Evolutionary conservation across 92 coral and sea anemone species (phyloP).

Genomic region (Heliopora coerulea): DNA sequence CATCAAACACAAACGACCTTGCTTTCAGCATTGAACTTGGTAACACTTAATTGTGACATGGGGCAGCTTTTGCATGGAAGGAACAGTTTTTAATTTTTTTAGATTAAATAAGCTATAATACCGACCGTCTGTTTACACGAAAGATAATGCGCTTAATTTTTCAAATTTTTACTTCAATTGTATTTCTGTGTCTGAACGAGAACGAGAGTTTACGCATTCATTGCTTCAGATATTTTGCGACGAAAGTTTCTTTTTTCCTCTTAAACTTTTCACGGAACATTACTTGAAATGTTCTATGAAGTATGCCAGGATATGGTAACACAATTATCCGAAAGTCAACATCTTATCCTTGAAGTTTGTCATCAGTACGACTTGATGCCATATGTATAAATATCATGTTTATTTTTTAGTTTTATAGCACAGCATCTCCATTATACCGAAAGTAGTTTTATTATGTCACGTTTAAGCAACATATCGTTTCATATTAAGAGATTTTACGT

Average conservation of each 20-base stretch:
- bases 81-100: neutral
- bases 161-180: no score
- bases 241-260: no score
- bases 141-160: neutral
- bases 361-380: constrained; percentile 7
- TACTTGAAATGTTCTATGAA: neutral
- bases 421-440: neutral
- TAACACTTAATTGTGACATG: neutral
- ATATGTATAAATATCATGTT: constrained; percentile 12
- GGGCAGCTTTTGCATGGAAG: neutral
- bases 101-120: neutral
- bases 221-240: no score
- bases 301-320: constrained; percentile 3
- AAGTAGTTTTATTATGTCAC: neutral
- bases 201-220: no score
- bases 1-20: constrained; percentile 1
- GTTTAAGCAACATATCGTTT: no score
- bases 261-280: no score
- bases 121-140: no score
- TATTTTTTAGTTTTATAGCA: constrained; percentile 10
- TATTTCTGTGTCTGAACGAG: no score
- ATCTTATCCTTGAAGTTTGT: constrained; percentile 8
- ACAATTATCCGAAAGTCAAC: constrained; percentile 19
- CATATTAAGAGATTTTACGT: neutral
- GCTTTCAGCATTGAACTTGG: neutral